Base-by-base conservation (phyloP, 2,888 invertebrate species). In the Therioaphis trifolii region DNA sequence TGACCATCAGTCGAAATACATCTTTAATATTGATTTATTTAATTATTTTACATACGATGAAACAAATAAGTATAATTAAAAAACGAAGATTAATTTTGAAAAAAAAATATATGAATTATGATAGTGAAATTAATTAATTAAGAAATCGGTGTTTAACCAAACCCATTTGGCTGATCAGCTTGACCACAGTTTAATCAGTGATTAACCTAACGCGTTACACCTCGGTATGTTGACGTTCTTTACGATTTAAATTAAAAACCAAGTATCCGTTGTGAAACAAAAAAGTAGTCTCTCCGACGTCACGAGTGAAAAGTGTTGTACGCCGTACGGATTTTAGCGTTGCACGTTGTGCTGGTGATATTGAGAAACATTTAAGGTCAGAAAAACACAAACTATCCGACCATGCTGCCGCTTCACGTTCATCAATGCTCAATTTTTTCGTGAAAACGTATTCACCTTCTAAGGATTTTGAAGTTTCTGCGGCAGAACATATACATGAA, bases 391-490 rank as follows among this genome's bases (percentile, higher is more conserved):
- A 55, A 72, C 2, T 35, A 55, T n/a, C 14, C 14, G 74, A 74
- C 18, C 74, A 35, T 74, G 52, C 58, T 58, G 58, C 75, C 18
- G 40, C 58, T 75, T 75, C 40, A 21, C 58, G 58, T 43, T 58
- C 40, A 58, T 75, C 58, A 58, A 40, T 58, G 58, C 24, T 18
- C 24, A 75, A 75, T 14, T 74, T 74, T 55, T 74, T 74, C 27
- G 49, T 49, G 15, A 55, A 55, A n/a, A 55, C 29, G 35, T 21
- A 74, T 24, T 29, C 35, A 55, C 74, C 58, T 74, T 74, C 71
- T 1, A 72, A 86, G 80, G 85, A 85, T 77, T 77, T 84, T 46
- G 85, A 86, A 75, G 86, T 86, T 84, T 84, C 86, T 61, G 85
- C 78, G 84, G 85, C 86, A 63, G 86, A 87, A 78, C 82, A 85